phyloP scores from a whole-genome alignment of 2,888 invertebrate species.

The Crioceris asparagi region DNA sequence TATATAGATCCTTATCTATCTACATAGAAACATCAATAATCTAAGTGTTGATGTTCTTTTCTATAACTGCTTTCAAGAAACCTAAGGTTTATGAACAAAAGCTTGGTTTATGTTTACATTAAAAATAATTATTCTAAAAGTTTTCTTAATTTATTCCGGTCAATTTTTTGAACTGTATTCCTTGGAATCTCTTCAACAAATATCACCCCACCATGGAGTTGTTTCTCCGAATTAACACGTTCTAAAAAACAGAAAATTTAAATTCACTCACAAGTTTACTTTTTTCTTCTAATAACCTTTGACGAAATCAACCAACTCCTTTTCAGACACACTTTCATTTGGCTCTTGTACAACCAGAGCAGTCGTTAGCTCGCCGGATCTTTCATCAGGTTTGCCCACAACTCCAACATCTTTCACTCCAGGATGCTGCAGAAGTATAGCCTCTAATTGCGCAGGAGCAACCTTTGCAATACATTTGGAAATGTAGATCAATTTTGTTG shows the following conservation, averaged over 20 bases:
- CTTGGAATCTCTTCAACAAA: constrained; percentile 43
- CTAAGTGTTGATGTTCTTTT: too few relatives aligned
- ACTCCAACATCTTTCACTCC: constrained; percentile 70
- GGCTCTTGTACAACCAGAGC: constrained; percentile 62
- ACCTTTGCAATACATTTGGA: too few relatives aligned
- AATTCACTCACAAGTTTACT: too few relatives aligned
- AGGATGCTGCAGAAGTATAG: constrained; percentile 56
- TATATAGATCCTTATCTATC: too few relatives aligned
- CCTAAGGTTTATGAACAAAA: too few relatives aligned
- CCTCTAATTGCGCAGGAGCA: constrained; percentile 78
- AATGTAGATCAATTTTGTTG: too few relatives aligned
- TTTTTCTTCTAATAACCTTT: constrained; percentile 46
- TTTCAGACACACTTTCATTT: constrained; percentile 38
- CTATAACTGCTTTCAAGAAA: too few relatives aligned
- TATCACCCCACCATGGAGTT: constrained; percentile 49
- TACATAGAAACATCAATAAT: too few relatives aligned
- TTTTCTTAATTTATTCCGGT: constrained; percentile 32
- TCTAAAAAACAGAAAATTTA: too few relatives aligned
- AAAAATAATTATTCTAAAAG: not conserved
- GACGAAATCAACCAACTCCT: constrained; percentile 34
- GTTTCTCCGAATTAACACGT: constrained; percentile 39
- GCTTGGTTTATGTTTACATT: too few relatives aligned
- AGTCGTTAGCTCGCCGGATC: constrained; percentile 61
- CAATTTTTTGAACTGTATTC: constrained; percentile 40
- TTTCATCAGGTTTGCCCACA: constrained; percentile 62